Base-by-base conservation (phyloP, 2,113 vertebrate species). In the Psittacara wagleri region DNA sequence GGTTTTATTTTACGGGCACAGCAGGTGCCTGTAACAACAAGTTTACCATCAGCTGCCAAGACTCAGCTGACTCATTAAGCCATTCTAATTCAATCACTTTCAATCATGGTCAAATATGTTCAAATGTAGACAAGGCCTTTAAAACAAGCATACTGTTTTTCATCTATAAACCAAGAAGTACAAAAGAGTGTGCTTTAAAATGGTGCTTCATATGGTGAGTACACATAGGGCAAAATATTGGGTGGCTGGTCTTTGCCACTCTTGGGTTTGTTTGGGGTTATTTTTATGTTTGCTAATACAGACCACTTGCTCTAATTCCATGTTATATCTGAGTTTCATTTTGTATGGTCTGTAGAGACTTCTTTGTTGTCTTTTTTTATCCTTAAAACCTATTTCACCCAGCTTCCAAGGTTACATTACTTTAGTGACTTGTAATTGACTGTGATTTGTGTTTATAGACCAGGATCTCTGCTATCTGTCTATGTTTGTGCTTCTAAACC, bases 401-500 rank as follows among this genome's bases (percentile, higher is more conserved):
- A 64, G 29, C 31, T 79, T 49, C 24, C 33, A 63, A 64, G 29
- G 54, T n/a, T 78, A 29, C 14, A 28, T 90, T 83, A 62, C 16
- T 75, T 64, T 59, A 79, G 49, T 69, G 59, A 64, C 61, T n/a
- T 59, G 41, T 74, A 83, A 62, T 74, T 87, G 67, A 31, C 54
- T 83, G 44, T 79, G 54, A 83, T 90, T 86, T 86, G n/a, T 73
- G 25, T 83, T 86, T 75, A 75, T 64, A 90, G 49, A 23, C n/a
- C 7, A 39, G n/a, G 62, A 95, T 27, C 12, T 64, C 23, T 68
- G 61, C 66, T 83, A 77, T 44, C 72, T 20, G 25, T 33, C 61
- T 37, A 22, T 61, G n/a, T n/a, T 79, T 70, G 31, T 14, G n/a
- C 16, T 90, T 66, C 49, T 74, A 83, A 86, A 83, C n/a, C 44